Base-by-base conservation (phyloP, 37 sponge, comb jelly and placozoan genomes). In the Chondrosia reniformis region DNA sequence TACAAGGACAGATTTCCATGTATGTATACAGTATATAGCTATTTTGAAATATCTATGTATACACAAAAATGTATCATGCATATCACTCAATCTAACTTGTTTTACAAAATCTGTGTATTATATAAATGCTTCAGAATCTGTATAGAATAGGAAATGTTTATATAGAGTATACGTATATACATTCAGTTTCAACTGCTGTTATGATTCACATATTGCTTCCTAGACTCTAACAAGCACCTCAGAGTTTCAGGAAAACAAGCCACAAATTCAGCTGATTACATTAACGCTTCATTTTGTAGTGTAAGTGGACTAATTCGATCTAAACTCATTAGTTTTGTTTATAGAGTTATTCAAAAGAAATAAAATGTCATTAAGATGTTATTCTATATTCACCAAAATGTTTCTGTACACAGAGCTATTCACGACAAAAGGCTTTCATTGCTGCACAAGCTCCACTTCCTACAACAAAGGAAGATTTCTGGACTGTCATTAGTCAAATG, bases 1-100 rank as follows among this genome's bases (percentile, higher is more conserved):
- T 62, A 62, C 63, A 62, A 62, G 63, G 63, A 62, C 63, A 12
- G 27, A 62, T 62, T 62, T 22, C 63, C 63, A 62, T 62, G 63
- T 62, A 28, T 25, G 63, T 49, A 49, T 49, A 49, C 15, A 49
- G 15, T 49, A 49, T 49, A n/a, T n/a, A n/a, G n/a, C n/a, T n/a
- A n/a, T n/a, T n/a, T n/a, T n/a, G n/a, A n/a, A n/a, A n/a, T n/a
- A n/a, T n/a, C n/a, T n/a, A n/a, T n/a, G n/a, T n/a, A n/a, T n/a
- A n/a, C n/a, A n/a, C n/a, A n/a, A n/a, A n/a, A n/a, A n/a, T n/a
- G n/a, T n/a, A n/a, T n/a, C n/a, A n/a, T n/a, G n/a, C n/a, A n/a
- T n/a, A n/a, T n/a, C n/a, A n/a, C 15, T 49, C 15, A 15, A 19
- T 49, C 15, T 10, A 10, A 49, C 10, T 10, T 49, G 52, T 49